phyloP scores from a whole-genome alignment of 1,140 invertebrate species.

The Conus betulinus region DNA sequence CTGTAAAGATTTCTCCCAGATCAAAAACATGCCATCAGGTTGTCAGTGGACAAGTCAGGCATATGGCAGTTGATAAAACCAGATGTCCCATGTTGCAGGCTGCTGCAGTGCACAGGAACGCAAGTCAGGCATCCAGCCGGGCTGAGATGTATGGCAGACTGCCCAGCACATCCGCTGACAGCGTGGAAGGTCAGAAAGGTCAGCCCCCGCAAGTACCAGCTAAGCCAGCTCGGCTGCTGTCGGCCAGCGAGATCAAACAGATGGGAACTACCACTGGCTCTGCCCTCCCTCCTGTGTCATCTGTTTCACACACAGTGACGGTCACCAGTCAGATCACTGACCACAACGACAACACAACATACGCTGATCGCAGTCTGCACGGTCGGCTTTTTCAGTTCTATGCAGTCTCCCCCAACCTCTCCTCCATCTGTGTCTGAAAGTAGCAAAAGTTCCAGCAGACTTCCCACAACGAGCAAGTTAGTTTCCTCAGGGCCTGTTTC shows the following conservation, averaged over 20 bases:
- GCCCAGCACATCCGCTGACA: neutral
- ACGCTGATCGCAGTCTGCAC: slow-evolving; percentile 25
- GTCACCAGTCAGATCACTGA: slow-evolving; percentile 15
- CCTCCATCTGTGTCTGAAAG: neutral
- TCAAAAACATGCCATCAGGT: too few relatives aligned
- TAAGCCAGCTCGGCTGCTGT: neutral
- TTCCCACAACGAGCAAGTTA: neutral
- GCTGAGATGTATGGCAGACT: neutral
- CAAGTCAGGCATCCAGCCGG: neutral
- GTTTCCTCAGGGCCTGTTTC: neutral
- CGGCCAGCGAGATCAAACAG: slow-evolving; percentile 16
- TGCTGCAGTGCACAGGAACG: neutral
- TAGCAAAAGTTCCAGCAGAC: neutral
- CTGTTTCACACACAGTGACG: slow-evolving; percentile 11
- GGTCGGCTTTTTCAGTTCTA: slow-evolving; percentile 51
- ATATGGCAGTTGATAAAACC: too few relatives aligned
- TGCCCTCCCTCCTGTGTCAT: neutral
- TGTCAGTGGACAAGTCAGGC: too few relatives aligned
- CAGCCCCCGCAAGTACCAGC: slow-evolving; percentile 2
- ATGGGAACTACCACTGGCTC: neutral
- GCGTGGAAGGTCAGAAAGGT: neutral
- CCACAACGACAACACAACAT: neutral
- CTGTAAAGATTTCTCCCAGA: too few relatives aligned
- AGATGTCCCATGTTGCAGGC: neutral
- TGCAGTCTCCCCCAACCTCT: slow-evolving; percentile 37